Conservation (phyloP, 2,113 vertebrate genomes). For the Oreotragus oreotragus region DNA sequence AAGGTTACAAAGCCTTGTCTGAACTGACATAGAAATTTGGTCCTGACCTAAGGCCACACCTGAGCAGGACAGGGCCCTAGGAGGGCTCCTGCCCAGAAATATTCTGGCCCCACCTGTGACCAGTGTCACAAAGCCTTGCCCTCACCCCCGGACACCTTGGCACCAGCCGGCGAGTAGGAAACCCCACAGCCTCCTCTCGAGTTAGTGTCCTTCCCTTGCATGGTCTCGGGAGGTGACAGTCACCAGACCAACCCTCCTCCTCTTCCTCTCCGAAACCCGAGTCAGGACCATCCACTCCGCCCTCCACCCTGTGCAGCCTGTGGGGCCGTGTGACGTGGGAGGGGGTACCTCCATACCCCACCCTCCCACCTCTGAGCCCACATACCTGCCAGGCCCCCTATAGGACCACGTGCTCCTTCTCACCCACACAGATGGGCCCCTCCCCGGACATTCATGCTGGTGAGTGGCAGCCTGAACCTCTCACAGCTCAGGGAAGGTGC, state of each 20-base stretch:
- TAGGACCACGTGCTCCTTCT: rapidly evolving
- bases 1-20: background rate
- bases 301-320: rapidly evolving
- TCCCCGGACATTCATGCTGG: rapidly evolving
- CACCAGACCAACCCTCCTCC: background rate
- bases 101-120: background rate
- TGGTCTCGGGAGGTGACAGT: background rate
- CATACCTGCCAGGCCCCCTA: no score
- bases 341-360: background rate
- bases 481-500: background rate
- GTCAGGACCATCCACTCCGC: background rate
- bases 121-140: background rate
- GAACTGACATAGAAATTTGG: background rate
- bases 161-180: background rate
- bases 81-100: background rate
- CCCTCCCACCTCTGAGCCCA: background rate
- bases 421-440: background rate
- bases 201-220: background rate
- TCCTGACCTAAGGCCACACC: background rate
- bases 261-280: background rate
- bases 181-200: background rate
- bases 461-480: background rate
- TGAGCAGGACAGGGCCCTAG: background rate
- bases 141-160: background rate
- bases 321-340: rapidly evolving